Percentiles rank a stretch among this genome's conserved stretches.
Evolutionary conservation across 2,113 vertebrate species (phyloP).

Genomic region (Cyprinodon tularosa): DNA sequence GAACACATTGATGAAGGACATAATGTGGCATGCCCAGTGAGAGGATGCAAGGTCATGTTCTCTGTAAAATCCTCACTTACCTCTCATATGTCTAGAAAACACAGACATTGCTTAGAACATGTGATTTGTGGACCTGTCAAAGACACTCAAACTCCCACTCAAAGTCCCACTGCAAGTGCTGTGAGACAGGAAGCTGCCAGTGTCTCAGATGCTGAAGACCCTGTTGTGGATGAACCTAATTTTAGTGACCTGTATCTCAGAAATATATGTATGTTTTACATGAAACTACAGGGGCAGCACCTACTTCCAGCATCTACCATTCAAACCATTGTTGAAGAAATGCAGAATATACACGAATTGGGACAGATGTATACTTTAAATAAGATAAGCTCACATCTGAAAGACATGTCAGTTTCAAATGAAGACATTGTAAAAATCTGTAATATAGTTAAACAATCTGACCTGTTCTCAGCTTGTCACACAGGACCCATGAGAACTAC

Average conservation of each 20-base stretch:
- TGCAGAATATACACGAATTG: background rate
- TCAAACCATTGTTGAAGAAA: background rate
- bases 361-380: background rate
- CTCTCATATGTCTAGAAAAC: constrained; percentile 32
- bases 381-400: background rate
- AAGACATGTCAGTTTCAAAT: constrained; percentile 7
- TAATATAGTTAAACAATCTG: constrained; percentile 5
- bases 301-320: background rate
- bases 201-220: constrained; percentile 12
- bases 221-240: background rate
- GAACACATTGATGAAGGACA: constrained; percentile 19
- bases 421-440: constrained; percentile 11
- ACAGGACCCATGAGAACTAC: constrained; percentile 22
- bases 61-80: constrained; percentile 2
- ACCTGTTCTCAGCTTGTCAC: constrained; percentile 15
- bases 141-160: too few species aligned
- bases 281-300: background rate
- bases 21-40: constrained; percentile 35
- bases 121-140: too few species aligned
- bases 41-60: constrained; percentile 15
- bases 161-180: background rate
- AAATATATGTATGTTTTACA: constrained; percentile 1
- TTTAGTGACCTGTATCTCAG: constrained; percentile 30
- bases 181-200: background rate
- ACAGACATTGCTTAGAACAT: background rate